phyloP scores from a whole-genome alignment of 1,140 invertebrate species.

The Cyclina sinensis region DNA sequence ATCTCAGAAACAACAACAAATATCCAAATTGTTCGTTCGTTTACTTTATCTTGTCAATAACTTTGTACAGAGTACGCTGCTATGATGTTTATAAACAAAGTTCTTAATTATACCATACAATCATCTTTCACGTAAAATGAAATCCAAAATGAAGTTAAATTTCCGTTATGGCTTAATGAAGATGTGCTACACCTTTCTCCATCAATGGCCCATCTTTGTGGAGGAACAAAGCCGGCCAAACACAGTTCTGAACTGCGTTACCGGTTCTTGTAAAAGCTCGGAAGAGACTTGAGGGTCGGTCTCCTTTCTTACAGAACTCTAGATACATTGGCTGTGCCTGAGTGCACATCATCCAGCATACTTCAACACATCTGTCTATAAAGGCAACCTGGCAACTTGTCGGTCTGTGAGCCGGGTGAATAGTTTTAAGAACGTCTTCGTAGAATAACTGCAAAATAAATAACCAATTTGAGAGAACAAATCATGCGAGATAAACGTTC shows the following conservation, averaged over 20 bases:
- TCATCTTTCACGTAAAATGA: too few relatives aligned
- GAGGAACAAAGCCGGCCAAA: constrained; percentile 54
- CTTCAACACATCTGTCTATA: constrained; percentile 54
- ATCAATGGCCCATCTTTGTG: constrained; percentile 52
- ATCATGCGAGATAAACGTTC: too few relatives aligned
- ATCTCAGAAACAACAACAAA: too few relatives aligned
- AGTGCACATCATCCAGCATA: constrained; percentile 57
- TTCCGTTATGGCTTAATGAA: background rate
- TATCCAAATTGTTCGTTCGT: too few relatives aligned
- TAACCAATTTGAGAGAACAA: too few relatives aligned
- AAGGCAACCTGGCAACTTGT: constrained; percentile 33
- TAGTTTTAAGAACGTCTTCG: constrained; percentile 56
- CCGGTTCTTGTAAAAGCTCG: constrained; percentile 44
- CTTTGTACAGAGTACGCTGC: too few relatives aligned
- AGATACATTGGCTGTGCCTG: constrained; percentile 59
- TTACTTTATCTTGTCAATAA: too few relatives aligned
- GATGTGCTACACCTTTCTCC: constrained; percentile 59
- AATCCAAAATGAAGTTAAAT: too few relatives aligned
- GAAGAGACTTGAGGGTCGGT: constrained; percentile 33
- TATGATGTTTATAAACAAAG: too few relatives aligned
- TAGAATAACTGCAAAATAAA: constrained; percentile 57
- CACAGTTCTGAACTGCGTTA: constrained; percentile 47
- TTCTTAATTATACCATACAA: too few relatives aligned
- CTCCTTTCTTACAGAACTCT: constrained; percentile 55
- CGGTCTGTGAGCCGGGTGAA: constrained; percentile 51